Conservation (phyloP, 2,888 invertebrate species). For the Seira ritae region DNA sequence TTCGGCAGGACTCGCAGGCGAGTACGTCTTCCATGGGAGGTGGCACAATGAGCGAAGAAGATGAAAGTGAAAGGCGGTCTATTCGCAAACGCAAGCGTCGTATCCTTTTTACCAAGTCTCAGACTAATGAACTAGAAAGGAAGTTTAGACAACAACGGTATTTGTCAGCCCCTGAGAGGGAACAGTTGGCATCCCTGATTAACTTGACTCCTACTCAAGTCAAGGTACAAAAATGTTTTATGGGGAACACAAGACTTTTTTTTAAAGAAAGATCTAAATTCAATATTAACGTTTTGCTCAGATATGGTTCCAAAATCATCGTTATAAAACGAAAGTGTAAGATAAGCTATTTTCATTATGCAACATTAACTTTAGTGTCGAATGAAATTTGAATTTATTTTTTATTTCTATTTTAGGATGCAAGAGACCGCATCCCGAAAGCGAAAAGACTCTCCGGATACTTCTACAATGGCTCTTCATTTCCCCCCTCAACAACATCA, state of each 20-base stretch:
- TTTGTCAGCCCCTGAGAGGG: constrained; percentile 97
- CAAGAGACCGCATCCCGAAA: constrained; percentile 50
- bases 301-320: constrained; percentile 74
- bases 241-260: no score
- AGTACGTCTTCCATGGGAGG: constrained; percentile 65
- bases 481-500: constrained; percentile 17
- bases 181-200: constrained; percentile 96
- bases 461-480: not conserved
- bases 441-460: constrained; percentile 42
- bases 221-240: not conserved
- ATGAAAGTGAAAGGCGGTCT: constrained; percentile 62
- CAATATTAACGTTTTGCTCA: no score
- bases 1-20: constrained; percentile 68
- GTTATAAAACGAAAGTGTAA: constrained; percentile 72
- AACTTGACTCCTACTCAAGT: constrained; percentile 81
- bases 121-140: constrained; percentile 96
- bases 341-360: no score
- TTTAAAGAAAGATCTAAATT: no score
- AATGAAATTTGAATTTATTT: no score
- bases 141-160: constrained; percentile 97
- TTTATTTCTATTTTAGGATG: constrained; percentile 29
- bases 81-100: constrained; percentile 96
- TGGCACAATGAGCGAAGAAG: constrained; percentile 63
- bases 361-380: not conserved
- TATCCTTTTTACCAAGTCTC: constrained; percentile 97